phyloP scores from a whole-genome alignment of 1,140 invertebrate genomes.

The Drosophila malerkotliana region DNA sequence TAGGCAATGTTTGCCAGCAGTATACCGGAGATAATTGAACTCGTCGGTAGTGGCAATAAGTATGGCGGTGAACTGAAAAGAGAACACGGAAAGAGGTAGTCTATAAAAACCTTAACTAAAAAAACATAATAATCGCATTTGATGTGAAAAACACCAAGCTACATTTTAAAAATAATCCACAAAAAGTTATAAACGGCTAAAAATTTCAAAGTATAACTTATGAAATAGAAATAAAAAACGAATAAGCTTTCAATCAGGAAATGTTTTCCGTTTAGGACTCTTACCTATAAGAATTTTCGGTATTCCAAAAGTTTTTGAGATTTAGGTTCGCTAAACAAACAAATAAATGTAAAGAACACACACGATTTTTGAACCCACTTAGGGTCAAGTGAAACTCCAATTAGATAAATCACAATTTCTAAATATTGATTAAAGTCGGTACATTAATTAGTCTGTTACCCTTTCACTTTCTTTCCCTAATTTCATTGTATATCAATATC shows the following conservation, averaged over 20 bases:
- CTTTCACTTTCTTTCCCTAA: conserved; percentile 60
- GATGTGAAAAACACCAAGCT: conserved; percentile 57
- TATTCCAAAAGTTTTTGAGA: conserved; percentile 1
- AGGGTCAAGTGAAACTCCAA: conserved; percentile 22
- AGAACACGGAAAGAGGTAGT: conserved; percentile 98
- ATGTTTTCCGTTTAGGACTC: conserved; percentile 4
- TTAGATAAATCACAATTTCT: conserved; percentile 18
- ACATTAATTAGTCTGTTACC: conserved; percentile 79
- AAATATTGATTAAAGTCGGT: conserved; percentile 49
- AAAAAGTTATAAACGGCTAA: conserved; percentile 47
- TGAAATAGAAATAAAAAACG: conserved; percentile 49
- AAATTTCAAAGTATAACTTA: conserved; percentile 37
- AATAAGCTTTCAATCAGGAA: conserved; percentile 17
- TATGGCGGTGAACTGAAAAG: conserved; percentile 98
- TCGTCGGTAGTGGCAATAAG: conserved; percentile 98
- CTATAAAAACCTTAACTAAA: conserved; percentile 69
- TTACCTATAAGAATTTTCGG: conserved; percentile 4
- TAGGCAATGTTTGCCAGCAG: conserved; percentile 99
- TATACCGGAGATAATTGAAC: conserved; percentile 99
- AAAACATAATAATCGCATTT: conserved; percentile 49
- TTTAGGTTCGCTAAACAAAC: conserved; percentile 27
- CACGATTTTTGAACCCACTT: conserved; percentile 14
- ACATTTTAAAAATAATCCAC: conserved; percentile 52
- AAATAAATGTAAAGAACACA: conserved; percentile 50
- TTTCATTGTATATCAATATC: conserved; percentile 64